A percentile compares a stretch with the other conserved stretches of the same genome.
Conservation (phyloP, 2,888 invertebrate species). For the Chouioia cunea region DNA sequence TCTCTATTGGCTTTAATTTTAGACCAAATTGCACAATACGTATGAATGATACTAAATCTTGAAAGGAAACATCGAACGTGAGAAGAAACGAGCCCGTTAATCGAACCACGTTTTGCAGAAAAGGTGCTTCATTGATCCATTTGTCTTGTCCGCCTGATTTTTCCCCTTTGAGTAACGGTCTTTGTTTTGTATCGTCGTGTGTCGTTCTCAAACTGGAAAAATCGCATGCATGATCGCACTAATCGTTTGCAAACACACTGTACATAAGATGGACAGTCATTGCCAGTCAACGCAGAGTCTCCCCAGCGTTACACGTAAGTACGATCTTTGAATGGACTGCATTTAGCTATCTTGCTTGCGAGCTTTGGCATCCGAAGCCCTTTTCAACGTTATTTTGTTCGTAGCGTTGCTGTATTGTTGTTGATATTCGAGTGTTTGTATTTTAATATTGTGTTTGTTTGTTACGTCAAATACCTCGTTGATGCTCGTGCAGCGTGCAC, state of each 20-base stretch:
- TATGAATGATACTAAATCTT: not conserved
- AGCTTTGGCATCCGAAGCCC: conserved; percentile 25
- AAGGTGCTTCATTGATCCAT: conserved; percentile 18
- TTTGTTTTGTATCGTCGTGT: conserved; percentile 12
- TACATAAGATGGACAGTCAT: conserved; percentile 18
- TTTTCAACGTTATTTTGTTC: conserved; percentile 18
- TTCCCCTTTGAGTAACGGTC: conserved; percentile 32
- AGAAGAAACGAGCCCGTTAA: too few relatives aligned
- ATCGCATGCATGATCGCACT: conserved; percentile 41
- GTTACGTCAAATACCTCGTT: too few relatives aligned
- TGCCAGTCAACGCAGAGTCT: conserved; percentile 4
- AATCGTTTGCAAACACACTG: conserved; percentile 29
- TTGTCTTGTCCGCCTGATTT: conserved; percentile 39
- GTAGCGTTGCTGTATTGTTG: not conserved
- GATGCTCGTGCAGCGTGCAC: too few relatives aligned
- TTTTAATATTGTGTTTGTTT: too few relatives aligned
- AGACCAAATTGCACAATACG: not conserved
- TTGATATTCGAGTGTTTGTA: too few relatives aligned
- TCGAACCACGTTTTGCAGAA: conserved; percentile 17
- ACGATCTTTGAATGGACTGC: conserved; percentile 19
- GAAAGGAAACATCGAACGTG: too few relatives aligned
- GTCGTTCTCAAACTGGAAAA: conserved; percentile 35
- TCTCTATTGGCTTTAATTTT: too few relatives aligned
- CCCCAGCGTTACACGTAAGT: conserved; percentile 29
- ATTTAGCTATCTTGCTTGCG: conserved; percentile 35